Conservation (phyloP, 2,113 vertebrate genomes). For the Ageneiosus marmoratus region DNA sequence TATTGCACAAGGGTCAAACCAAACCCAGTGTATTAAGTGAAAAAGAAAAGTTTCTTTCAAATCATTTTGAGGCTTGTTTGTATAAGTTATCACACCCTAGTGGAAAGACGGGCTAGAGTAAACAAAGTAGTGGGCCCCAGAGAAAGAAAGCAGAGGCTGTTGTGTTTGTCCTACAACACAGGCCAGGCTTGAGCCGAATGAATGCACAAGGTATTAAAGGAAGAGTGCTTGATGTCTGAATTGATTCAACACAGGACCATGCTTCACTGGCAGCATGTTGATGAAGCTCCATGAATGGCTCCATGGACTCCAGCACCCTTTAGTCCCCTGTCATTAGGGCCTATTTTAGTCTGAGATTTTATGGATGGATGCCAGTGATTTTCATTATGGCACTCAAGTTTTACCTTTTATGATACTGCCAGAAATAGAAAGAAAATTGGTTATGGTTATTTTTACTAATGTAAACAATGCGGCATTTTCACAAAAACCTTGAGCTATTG, state of each 20-base stretch:
- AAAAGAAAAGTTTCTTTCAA: not conserved
- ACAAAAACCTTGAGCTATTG: not conserved
- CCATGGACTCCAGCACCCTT: conserved; percentile 77
- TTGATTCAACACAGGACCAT: conserved; percentile 79
- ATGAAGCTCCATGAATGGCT: conserved; percentile 81
- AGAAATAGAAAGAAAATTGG: conserved; percentile 1
- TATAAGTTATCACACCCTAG: conserved; percentile 5
- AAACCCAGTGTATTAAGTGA: not conserved
- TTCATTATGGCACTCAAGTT: conserved; percentile 56
- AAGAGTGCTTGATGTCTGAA: conserved; percentile 77
- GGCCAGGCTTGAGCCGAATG: conserved; percentile 65
- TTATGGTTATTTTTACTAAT: conserved; percentile 9
- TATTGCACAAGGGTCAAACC: not conserved
- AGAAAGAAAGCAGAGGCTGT: conserved; percentile 48
- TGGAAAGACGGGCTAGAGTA: conserved; percentile 4
- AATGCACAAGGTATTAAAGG: conserved; percentile 75
- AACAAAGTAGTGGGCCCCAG: conserved; percentile 20
- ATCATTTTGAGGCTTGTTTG: not conserved
- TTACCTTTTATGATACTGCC: not conserved
- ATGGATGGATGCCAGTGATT: conserved; percentile 70
- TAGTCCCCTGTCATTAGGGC: conserved; percentile 73
- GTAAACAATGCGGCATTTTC: not conserved
- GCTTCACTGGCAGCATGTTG: conserved; percentile 80
- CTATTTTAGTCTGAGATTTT: conserved; percentile 70
- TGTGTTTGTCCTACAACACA: conserved; percentile 78